phyloP scores from a whole-genome alignment of 2,797 vertebrate genomes.

The Rachycentron canadum region DNA sequence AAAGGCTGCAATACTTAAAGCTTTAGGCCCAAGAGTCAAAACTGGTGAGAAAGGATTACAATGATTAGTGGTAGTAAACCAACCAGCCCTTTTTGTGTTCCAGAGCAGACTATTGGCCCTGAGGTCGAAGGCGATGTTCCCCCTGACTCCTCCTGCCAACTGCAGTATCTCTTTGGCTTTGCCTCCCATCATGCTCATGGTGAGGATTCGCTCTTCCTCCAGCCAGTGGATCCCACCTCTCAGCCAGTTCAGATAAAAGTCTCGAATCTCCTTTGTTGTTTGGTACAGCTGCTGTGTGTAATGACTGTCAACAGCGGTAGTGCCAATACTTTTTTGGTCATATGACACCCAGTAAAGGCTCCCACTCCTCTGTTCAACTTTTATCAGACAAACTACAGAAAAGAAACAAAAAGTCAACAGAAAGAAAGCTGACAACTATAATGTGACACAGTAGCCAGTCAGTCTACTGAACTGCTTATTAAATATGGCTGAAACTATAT shows the following conservation, averaged over 20 bases:
- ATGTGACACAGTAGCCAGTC: neutral
- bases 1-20: too few relatives aligned
- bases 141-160: conserved; percentile 68
- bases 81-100: conserved; percentile 83
- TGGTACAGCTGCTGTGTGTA: conserved; percentile 79
- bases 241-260: conserved; percentile 89
- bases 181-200: conserved; percentile 85
- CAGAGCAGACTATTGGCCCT: conserved; percentile 88
- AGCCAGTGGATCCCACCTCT: conserved; percentile 86
- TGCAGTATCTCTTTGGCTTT: conserved; percentile 78
- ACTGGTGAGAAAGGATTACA: neutral
- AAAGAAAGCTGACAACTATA: neutral
- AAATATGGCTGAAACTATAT: neutral
- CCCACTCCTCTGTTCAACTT: conserved; percentile 86
- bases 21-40: too few relatives aligned
- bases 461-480: neutral
- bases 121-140: conserved; percentile 83
- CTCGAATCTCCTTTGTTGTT: conserved; percentile 74
- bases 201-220: conserved; percentile 80
- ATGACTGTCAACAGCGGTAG: conserved; percentile 57
- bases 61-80: conserved; percentile 27
- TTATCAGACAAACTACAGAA: conserved; percentile 86
- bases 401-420: neutral
- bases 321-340: conserved; percentile 83
- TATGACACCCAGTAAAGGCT: conserved; percentile 90